Evolutionary conservation across 2,888 invertebrate species (phyloP).

Genomic region (Folsomia manolachei): DNA sequence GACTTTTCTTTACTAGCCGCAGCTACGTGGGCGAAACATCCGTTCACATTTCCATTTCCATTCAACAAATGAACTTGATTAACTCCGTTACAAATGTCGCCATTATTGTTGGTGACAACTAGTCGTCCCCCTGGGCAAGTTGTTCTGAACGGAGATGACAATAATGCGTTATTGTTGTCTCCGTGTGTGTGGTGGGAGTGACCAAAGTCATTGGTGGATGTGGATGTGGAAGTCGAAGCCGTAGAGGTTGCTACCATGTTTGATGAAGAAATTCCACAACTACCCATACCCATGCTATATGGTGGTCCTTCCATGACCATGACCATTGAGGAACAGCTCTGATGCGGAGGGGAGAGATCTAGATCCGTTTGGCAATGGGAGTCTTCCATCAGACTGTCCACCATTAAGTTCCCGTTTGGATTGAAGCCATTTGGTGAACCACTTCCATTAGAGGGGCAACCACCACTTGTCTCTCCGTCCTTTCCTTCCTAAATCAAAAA

Average conservation of each 20-base stretch:
- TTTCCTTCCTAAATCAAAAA: constrained; percentile 22
- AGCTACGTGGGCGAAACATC: background rate
- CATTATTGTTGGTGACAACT: constrained; percentile 12
- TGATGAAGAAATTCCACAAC: background rate
- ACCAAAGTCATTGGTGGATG: constrained; percentile 17
- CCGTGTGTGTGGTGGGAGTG: background rate
- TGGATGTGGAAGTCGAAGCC: constrained; percentile 22
- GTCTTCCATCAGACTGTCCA: constrained; percentile 43
- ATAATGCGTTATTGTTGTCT: constrained; percentile 1
- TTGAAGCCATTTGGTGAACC: constrained; percentile 38
- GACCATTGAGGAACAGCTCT: constrained; percentile 9
- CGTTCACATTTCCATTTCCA: constrained; percentile 18
- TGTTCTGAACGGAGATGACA: constrained; percentile 16
- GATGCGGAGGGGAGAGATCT: constrained; percentile 26
- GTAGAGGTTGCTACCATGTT: constrained; percentile 18
- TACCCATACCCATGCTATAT: background rate
- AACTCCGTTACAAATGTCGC: constrained; percentile 14
- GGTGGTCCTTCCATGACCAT: background rate
- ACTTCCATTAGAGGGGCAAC: constrained; percentile 12
- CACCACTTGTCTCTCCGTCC: constrained; percentile 22
- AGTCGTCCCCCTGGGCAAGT: constrained; percentile 10
- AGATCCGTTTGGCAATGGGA: constrained; percentile 45
- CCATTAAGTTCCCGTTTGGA: constrained; percentile 37
- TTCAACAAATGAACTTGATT: constrained; percentile 27
- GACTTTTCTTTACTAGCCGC: background rate